Evolutionary conservation across 1,140 invertebrate genomes (phyloP), one percentile per base, ranked within the genome.

Genomic region (Proctacanthus coquilletti): DNA sequence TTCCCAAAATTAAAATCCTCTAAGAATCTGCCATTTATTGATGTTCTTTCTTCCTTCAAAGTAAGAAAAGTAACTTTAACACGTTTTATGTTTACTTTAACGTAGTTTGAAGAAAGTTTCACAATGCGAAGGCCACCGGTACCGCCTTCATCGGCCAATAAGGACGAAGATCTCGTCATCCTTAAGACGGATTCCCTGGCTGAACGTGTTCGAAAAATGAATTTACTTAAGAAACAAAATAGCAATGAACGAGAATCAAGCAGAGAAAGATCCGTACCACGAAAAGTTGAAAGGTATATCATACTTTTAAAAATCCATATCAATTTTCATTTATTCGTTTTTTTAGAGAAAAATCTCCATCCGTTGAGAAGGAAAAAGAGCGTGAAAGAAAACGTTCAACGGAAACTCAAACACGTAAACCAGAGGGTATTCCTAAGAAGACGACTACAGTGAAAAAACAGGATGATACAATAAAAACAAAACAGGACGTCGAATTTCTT

Each of bases 151-250:
- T 15, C 49, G 46, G 19, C 42, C 21, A 39, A 42, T 49, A 51
- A 51, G 45, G 50, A 60, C 39, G 52, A 65, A 42, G 60, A 64
- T 42, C 54, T 70, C 44, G 60, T 63, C 41, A 71, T 72, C 46
- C 68, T 56, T 45, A 68, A 68, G 44, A 67, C 64, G 47, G 67
- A 71, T 56, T 71, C 70, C 41, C 58, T 72, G 34, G 68, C 66
- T 20, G 67, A 71, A 58, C 61, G 70, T 45, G 69, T 71, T 33
- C 61, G 68, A 46, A 72, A 72, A 68, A 72, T 72, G 70, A 65
- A 72, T 50, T 52, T 70, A 39, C 56, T 71, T 13, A 72, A 72
- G 52, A 58, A 60, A 23, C 53, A 56, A 38, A 53, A 52, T 15
- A 70, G 69, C 49, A 62, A 69, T 31, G 65, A 68, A 47, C 64